phyloP scores from a whole-genome alignment of 2,797 vertebrate genomes.

The Gambelia wislizenii region DNA sequence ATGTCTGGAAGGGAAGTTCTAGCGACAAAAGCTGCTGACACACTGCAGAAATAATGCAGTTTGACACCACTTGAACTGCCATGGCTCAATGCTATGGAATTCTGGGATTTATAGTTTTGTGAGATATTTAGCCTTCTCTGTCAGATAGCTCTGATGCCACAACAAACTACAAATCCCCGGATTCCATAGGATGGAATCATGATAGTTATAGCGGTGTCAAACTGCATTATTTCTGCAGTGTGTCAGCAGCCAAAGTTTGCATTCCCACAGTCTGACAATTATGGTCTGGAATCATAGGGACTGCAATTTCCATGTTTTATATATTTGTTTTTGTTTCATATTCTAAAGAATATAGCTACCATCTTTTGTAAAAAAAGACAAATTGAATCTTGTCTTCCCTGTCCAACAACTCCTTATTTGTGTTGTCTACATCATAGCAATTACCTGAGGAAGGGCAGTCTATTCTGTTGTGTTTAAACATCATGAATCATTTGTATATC shows the following conservation, averaged over 20 bases:
- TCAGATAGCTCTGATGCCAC: too few relatives aligned
- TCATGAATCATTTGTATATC: conserved; percentile 31
- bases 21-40: too few relatives aligned
- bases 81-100: background rate
- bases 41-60: too few relatives aligned
- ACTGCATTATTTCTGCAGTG: too few relatives aligned
- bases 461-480: conserved; percentile 22
- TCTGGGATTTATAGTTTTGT: background rate
- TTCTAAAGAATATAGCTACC: background rate
- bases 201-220: too few relatives aligned
- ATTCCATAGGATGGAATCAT: too few relatives aligned
- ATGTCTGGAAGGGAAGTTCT: background rate
- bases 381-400: background rate
- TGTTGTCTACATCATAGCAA: background rate
- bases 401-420: background rate
- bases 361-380: too few relatives aligned
- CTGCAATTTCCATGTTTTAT: background rate
- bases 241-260: background rate
- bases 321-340: background rate
- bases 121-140: too few relatives aligned
- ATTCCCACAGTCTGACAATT: background rate
- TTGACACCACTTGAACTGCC: too few relatives aligned
- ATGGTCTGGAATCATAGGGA: background rate
- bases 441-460: conserved; percentile 28
- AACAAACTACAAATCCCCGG: too few relatives aligned